These are phyloP conservation scores for Brachyopa scutellaris DNA, from an alignment of 2,888 invertebrate genomes.

Conservation along the genomic window DNA sequence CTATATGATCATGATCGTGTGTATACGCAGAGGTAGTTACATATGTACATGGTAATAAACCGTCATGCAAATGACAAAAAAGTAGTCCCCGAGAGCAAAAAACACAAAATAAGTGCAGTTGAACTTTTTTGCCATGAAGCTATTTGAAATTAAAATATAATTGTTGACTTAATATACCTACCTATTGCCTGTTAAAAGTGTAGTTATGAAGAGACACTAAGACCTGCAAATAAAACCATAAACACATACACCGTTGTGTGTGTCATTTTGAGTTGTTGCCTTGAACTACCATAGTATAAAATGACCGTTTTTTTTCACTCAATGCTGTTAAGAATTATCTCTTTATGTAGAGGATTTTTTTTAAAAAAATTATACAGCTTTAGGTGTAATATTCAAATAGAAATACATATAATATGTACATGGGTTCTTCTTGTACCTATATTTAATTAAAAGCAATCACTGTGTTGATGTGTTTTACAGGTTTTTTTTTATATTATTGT, in stretches of 20 bases:
- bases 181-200: slow-evolving; percentile 36
- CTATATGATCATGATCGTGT: neutral
- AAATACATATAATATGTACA: too few species aligned
- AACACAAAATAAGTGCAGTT: slow-evolving; percentile 63
- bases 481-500: slow-evolving; percentile 11
- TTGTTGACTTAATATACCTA: slow-evolving; percentile 60
- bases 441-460: neutral
- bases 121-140: slow-evolving; percentile 61
- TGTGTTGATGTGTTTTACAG: neutral
- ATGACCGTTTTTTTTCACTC: slow-evolving; percentile 35
- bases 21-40: neutral
- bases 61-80: slow-evolving; percentile 60
- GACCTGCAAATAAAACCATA: slow-evolving; percentile 44
- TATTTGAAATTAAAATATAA: slow-evolving; percentile 70
- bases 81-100: slow-evolving; percentile 21
- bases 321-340: slow-evolving; percentile 44
- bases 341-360: slow-evolving; percentile 24
- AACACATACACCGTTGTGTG: slow-evolving; percentile 36
- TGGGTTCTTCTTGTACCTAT: neutral
- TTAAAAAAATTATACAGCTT: neutral
- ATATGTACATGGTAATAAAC: slow-evolving; percentile 22
- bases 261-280: slow-evolving; percentile 48
- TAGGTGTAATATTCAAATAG: neutral
- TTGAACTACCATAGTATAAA: slow-evolving; percentile 62
- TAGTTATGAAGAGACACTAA: slow-evolving; percentile 36